Evolutionary conservation across 1,140 invertebrate genomes (phyloP).

Genomic region (Pinna nobilis): DNA sequence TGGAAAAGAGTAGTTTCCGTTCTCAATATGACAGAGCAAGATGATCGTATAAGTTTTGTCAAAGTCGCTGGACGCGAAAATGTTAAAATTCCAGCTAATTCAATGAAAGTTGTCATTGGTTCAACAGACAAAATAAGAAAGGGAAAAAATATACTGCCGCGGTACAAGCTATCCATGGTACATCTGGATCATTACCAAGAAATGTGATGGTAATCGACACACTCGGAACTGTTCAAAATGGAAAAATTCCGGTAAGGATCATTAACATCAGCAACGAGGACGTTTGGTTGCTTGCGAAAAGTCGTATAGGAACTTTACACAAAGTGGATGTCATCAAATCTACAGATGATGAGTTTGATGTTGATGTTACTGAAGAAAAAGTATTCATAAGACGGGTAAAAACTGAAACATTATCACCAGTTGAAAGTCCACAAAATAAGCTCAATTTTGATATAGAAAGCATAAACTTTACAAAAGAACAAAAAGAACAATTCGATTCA

Average conservation of each 20-base stretch:
- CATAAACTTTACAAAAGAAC: slow-evolving; percentile 15
- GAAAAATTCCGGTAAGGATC: slow-evolving; percentile 19
- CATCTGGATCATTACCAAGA: slow-evolving; percentile 4
- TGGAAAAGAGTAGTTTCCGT: neutral
- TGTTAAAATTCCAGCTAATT: slow-evolving; percentile 26
- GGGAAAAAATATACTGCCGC: slow-evolving; percentile 12
- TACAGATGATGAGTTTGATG: neutral
- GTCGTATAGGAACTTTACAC: slow-evolving; percentile 23
- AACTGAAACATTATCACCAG: no score
- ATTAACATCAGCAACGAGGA: slow-evolving; percentile 27
- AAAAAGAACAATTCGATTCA: neutral
- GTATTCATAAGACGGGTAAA: no score
- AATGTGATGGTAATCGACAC: slow-evolving; percentile 2
- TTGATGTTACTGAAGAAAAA: neutral
- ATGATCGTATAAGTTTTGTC: slow-evolving; percentile 21
- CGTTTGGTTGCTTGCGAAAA: no score
- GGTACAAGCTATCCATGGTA: slow-evolving; percentile 3
- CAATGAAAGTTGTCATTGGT: slow-evolving; percentile 26
- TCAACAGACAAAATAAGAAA: slow-evolving; percentile 19
- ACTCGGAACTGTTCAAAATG: neutral
- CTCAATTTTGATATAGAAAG: slow-evolving; percentile 11
- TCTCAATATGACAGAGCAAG: neutral
- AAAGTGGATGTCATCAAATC: slow-evolving; percentile 1
- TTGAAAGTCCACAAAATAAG: no score
- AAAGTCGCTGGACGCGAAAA: slow-evolving; percentile 10